phyloP scores from a whole-genome alignment of 2,113 vertebrate species.

The Meles meles region DNA sequence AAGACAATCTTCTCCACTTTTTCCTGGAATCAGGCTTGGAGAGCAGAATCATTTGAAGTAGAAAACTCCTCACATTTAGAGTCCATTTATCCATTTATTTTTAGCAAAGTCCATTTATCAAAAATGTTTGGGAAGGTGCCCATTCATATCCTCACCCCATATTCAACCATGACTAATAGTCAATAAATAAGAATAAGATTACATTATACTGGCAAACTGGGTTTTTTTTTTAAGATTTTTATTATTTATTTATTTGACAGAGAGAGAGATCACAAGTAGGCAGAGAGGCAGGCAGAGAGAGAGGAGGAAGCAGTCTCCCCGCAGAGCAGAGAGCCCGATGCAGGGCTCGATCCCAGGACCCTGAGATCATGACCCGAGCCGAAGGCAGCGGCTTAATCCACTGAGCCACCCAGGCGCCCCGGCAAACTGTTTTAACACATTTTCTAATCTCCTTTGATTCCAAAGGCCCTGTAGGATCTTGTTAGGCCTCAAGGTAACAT shows the following conservation, averaged over 20 bases:
- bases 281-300: no score
- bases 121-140: not conserved
- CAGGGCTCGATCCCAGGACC: no score
- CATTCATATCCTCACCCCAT: not conserved
- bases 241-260: no score
- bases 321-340: no score
- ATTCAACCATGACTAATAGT: not conserved
- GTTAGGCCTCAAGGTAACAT: not conserved
- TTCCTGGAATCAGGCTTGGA: not conserved
- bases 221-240: no score
- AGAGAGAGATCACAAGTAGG: no score
- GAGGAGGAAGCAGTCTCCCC: no score
- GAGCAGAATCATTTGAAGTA: not conserved
- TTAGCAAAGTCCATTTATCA: not conserved
- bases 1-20: not conserved
- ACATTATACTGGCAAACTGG: not conserved
- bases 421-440: not conserved
- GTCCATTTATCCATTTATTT: not conserved
- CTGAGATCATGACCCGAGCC: no score
- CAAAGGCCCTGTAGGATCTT: not conserved
- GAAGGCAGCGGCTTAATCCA: no score
- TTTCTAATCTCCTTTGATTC: slow-evolving; percentile 5
- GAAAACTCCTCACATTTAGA: not conserved
- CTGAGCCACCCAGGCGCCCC: no score
- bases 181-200: not conserved